Conservation (phyloP, 2,797 vertebrate genomes). For the Oreochromis grahami region DNA sequence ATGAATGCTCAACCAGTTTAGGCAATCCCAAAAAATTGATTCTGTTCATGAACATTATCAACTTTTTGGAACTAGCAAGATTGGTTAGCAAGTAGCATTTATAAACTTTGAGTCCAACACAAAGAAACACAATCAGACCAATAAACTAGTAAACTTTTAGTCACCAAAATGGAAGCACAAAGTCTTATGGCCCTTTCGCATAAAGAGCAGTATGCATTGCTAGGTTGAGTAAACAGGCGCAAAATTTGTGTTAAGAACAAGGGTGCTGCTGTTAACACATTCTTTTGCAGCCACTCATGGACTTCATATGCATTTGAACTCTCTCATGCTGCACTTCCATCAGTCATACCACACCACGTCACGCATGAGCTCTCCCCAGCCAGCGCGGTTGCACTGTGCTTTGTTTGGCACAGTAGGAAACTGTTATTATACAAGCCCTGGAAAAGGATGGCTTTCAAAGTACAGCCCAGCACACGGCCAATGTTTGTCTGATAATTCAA, state of each 20-base stretch:
- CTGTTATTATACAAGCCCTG: background rate
- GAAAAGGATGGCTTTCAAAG: background rate
- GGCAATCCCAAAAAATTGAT: fast-evolving
- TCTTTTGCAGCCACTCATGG: background rate
- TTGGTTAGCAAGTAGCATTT: background rate
- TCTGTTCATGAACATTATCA: background rate
- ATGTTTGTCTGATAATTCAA: background rate
- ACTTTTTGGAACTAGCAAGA: background rate
- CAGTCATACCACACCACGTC: background rate
- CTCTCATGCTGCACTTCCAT: background rate
- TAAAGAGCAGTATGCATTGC: fast-evolving
- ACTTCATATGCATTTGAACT: background rate
- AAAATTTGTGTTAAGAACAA: background rate
- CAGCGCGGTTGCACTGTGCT: background rate
- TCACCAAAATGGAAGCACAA: background rate
- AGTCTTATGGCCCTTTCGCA: background rate
- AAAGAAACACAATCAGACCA: background rate
- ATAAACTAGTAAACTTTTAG: background rate
- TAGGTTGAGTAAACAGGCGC: background rate
- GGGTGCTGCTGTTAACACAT: background rate
- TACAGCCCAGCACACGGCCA: background rate
- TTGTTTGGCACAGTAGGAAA: background rate
- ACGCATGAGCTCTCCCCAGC: background rate
- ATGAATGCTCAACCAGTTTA: background rate
- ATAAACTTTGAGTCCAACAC: background rate